These are phyloP conservation scores for Hippopotamyrus pictus DNA, from an alignment of 2,797 vertebrate genomes.

Conservation along the genomic window DNA sequence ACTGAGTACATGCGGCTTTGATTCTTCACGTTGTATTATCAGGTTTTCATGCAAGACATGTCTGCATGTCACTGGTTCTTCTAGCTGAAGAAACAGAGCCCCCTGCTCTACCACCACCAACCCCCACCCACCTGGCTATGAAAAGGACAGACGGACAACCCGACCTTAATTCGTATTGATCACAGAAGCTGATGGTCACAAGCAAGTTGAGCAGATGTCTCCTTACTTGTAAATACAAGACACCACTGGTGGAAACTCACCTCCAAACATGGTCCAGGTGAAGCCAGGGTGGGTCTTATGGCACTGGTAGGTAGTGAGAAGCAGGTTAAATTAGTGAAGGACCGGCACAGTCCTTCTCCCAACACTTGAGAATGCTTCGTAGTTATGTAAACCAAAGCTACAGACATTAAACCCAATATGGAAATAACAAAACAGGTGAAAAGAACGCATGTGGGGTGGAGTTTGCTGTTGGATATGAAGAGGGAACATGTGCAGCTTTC, in stretches of 20 bases:
- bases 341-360: not conserved
- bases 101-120: not conserved
- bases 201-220: not conserved
- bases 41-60: not conserved
- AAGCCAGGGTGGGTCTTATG: not conserved
- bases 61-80: not conserved
- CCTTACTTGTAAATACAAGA: not conserved
- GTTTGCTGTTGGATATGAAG: not conserved
- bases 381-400: not conserved
- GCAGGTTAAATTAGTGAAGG: not conserved
- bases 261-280: not conserved
- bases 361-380: not conserved
- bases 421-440: not conserved
- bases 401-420: not conserved
- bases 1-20: not conserved
- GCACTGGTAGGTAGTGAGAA: not conserved
- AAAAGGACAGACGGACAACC: not conserved
- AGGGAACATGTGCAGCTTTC: not conserved
- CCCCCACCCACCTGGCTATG: not conserved
- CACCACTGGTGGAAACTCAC: not conserved
- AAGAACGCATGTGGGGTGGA: not conserved
- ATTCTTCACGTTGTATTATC: not conserved
- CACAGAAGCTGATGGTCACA: not conserved
- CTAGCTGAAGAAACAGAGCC: not conserved
- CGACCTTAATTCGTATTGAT: not conserved